Evolutionary conservation across 2,797 vertebrate species (phyloP), one percentile per base, ranked within the genome.

Genomic region (Halcyon badia): DNA sequence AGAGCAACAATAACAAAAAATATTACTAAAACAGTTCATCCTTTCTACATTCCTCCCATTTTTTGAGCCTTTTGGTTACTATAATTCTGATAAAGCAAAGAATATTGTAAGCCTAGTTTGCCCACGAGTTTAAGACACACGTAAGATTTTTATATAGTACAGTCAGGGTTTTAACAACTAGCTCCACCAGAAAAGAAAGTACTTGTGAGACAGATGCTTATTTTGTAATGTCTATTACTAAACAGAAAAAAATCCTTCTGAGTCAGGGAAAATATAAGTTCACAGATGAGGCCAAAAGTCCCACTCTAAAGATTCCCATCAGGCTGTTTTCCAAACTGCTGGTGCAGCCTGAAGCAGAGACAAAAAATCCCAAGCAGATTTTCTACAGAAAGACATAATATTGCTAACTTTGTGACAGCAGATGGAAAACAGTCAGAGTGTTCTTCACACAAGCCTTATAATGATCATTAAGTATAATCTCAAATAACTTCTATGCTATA

Each of bases 181-280:
- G 21, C 30, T 48, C 30, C 33, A 85, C 19, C 64, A 92, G 75
- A 66, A 76, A 85, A 65, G 17, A 65, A 81, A 72, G 33, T 72
- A 35, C 54, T 87, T 66, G 39, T 1, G 8, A 80, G 64, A 86
- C 77, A 94, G 78, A 93, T 72, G 44, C 73, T 84, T 90, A 88
- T 83, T 95, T 94, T 77, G 60, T 80, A 89, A 93, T 51, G 33
- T 57, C 35, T 15, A 87, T 92, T 91, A 82, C 58, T 60, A 73
- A 87, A 87, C 3, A 19, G 48, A 70, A 92, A 68, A 84, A 84
- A 80, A 35, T 85, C 71, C 58, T 81, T 79, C 51, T 80, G 70
- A 90, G 61, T 85, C 60, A 89, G 48, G 48, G 57, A 93, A 96
- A 94, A 68, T 35, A 92, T 6, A 87, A 62, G 58, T 68, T 87